These are phyloP conservation scores for Drosophila pectinifera DNA, from an alignment of 1,140 invertebrate genomes.

Conservation along the genomic window DNA sequence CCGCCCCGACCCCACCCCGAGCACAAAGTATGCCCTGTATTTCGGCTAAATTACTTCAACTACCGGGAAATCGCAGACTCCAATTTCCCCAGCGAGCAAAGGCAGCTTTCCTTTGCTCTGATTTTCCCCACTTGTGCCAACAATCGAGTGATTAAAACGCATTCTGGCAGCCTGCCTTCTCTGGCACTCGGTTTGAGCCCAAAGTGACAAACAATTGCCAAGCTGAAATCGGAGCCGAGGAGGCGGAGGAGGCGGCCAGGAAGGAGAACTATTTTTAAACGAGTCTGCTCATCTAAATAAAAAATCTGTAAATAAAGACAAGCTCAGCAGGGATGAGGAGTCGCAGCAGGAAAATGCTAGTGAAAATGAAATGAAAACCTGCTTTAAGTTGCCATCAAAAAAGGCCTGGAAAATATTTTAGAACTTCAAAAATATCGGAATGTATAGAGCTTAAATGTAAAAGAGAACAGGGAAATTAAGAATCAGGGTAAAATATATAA, in stretches of 20 bases:
- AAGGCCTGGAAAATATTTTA: not conserved
- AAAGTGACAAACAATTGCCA: slow-evolving; percentile 34
- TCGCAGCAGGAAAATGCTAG: not conserved
- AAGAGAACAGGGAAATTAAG: no score
- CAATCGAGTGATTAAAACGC: slow-evolving; percentile 40
- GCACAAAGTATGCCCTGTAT: slow-evolving; percentile 28
- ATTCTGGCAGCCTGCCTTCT: slow-evolving; percentile 3
- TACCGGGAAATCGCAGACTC: not conserved
- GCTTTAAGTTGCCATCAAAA: not conserved
- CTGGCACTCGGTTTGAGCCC: slow-evolving; percentile 1
- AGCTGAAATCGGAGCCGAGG: slow-evolving; percentile 2
- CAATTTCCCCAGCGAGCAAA: slow-evolving; percentile 4
- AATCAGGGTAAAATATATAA: no score
- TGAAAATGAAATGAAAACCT: not conserved
- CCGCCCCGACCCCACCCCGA: not conserved
- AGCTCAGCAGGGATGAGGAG: not conserved
- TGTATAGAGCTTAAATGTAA: no score
- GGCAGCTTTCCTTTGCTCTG: not conserved
- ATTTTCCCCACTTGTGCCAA: slow-evolving; percentile 13
- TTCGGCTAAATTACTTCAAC: slow-evolving; percentile 44
- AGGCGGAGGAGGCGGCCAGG: no score
- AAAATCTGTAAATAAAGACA: not conserved
- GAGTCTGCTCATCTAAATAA: not conserved
- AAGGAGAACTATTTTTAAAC: slow-evolving; percentile 11
- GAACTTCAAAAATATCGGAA: no score